Base-by-base conservation (phyloP, 1,140 invertebrate species). In the Drosophila auraria region DNA sequence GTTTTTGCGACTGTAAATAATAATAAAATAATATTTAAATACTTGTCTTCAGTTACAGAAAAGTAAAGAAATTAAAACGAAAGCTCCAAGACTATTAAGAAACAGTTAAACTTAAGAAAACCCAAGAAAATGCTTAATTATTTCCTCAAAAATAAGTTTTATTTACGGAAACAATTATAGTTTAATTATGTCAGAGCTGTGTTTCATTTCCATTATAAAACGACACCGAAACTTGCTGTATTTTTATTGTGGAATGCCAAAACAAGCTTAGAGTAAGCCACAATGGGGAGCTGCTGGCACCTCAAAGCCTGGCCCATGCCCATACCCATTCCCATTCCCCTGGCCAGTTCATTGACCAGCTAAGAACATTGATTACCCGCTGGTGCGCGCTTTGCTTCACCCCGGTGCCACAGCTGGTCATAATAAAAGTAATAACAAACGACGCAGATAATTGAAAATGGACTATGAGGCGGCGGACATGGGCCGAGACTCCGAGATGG, bases 1-100 rank as follows among this genome's bases (percentile, higher is more conserved):
- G 94, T 99, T 99, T 94, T 99, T 99, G 91, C 98, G 97, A 93
- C 98, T 99, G 95, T 45, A 69, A 73, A 38, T n/a, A 70, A 30
- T 42, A 47, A 36, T 50, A 25, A 45, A 40, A 38, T 45, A 56
- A 17, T 51, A 25, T 25, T 44, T 5, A 23, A 14, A 49, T 14
- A 27, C 0, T 0, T 27, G 0, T 6, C 0, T 27, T 27, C 6
- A 27, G 27, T 27, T 27, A 27, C 1, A 27, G 5, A 27, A 27
- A 27, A 27, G 27, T 27, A 15, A 40, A 5, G 5, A 15, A 40
- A 15, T 5, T 15, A 6, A 15, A 40, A 40, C 5, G 5, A 14
- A 5, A 40, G 38, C 14, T 6, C 14, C 14, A 15, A 15, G 2
- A 40, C 15, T 15, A 0, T 0, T 2, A 7, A 42, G 2, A 42